Conservation (phyloP, 2,888 invertebrate genomes). For the Drosophila acutilabella region DNA sequence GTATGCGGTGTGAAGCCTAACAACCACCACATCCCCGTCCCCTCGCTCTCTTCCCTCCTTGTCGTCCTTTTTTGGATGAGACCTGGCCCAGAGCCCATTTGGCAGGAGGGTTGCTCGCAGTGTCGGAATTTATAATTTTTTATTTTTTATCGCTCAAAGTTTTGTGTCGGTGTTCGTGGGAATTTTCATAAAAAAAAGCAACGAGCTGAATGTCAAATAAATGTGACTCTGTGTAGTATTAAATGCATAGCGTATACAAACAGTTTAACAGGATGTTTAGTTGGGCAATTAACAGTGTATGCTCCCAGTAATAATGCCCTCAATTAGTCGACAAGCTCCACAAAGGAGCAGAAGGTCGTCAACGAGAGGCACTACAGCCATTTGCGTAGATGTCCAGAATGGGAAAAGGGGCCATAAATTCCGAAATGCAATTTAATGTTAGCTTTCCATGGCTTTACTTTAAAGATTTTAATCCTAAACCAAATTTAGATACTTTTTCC, state of each 20-base stretch:
- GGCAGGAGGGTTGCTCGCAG: constrained; percentile 55
- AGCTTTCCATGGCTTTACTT: too few species aligned
- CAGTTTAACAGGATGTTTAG: constrained; percentile 44
- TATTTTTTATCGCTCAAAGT: constrained; percentile 28
- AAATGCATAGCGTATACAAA: background rate
- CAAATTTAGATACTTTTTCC: background rate
- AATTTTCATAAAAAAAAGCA: constrained; percentile 51
- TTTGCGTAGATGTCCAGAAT: background rate
- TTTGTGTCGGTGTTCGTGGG: constrained; percentile 69
- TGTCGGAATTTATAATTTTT: constrained; percentile 72
- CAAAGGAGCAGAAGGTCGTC: constrained; percentile 4
- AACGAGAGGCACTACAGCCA: background rate
- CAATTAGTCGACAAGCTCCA: constrained; percentile 31
- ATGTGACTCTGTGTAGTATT: constrained; percentile 6
- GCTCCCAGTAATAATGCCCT: constrained; percentile 16
- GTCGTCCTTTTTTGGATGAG: constrained; percentile 34
- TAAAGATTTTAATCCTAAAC: too few species aligned
- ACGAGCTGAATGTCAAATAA: constrained; percentile 26
- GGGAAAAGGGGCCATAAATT: too few species aligned
- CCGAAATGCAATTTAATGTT: too few species aligned
- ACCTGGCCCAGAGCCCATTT: constrained; percentile 6
- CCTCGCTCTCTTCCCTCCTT: constrained; percentile 1
- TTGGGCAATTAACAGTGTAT: constrained; percentile 35
- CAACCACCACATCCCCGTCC: constrained; percentile 57
- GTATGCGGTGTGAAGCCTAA: constrained; percentile 40